Evolutionary conservation across 2,797 vertebrate genomes (phyloP), one percentile per base, ranked within the genome.

Genomic region (Chrosomus eos): DNA sequence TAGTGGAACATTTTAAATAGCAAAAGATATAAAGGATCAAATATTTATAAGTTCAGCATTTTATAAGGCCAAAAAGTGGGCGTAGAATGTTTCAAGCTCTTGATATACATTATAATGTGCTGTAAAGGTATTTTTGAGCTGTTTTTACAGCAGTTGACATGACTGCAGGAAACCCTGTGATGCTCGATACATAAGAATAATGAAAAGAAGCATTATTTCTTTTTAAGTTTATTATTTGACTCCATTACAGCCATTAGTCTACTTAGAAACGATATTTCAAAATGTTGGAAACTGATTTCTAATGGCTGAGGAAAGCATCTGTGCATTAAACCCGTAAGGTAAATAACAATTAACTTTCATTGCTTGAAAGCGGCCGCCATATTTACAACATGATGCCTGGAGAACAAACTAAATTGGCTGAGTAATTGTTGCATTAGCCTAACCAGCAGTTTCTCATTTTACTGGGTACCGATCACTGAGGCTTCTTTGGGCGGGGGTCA

Each of bases 281-380:
- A 68, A 70, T 70, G 58, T 67, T 67, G 62, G 38, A 51, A 84
- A 55, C 43, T 80, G 53, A 73, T 64, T 43, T 43, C 26, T 90
- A 89, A 89, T 86, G 80, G 78, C 67, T 1, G 28, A 62, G 58
- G 66, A 76, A 83, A 71, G 55, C 76, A 81, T 58, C 33, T 19
- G 23, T 28, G 28, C 60, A 73, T 80, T 87, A 71, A 89, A 80
- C 75, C 40, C 64, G 10, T 33, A 58, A 72, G 71, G 78, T 88
- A 91, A 90, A 85, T 85, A 87, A 86, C 73, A 74, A 88, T 91
- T 88, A 90, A 78, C 72, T 60, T 81, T 86, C 82, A 16, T 31
- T 68, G 40, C 74, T 81, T 77, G 73, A 86, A 58, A 80, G 83
- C 85, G 51, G 28, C 68, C 23, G 13, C 43, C 73, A 67, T 82